Percentiles rank a stretch among this genome's conserved stretches.
phyloP scores from a whole-genome alignment of 2,113 vertebrate genomes.

The Labrus mixtus region DNA sequence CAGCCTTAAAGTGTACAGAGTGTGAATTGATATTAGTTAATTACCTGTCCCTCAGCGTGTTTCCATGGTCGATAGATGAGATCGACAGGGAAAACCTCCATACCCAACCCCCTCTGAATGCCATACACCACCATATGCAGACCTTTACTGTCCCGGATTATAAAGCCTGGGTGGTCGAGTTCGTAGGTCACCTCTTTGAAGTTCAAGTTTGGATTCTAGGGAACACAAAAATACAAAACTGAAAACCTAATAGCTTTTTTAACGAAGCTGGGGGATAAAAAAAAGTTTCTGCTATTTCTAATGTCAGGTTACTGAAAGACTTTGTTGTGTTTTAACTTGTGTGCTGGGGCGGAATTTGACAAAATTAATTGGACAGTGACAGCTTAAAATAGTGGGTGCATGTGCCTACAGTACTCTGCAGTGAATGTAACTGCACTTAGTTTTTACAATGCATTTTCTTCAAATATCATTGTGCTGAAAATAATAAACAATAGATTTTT shows the following conservation, averaged over 20 bases:
- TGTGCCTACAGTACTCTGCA: no score
- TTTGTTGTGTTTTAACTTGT: not conserved
- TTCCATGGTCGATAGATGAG: slow-evolving; percentile 99
- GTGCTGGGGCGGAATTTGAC: not conserved
- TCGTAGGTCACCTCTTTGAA: slow-evolving; percentile 99
- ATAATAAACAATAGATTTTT: not conserved
- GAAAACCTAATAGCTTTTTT: not conserved
- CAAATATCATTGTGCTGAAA: not conserved
- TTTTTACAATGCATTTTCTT: not conserved
- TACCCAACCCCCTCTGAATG: slow-evolving; percentile 94
- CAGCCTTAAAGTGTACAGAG: not conserved
- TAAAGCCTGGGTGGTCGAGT: slow-evolving; percentile 95
- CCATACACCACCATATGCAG: slow-evolving; percentile 97
- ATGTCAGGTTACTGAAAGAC: not conserved
- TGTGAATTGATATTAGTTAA: not conserved
- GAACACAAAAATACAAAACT: not conserved
- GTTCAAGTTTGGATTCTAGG: slow-evolving; percentile 94
- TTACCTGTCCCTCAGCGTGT: slow-evolving; percentile 97
- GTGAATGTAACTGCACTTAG: no score
- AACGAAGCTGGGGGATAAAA: no score
- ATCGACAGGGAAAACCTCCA: slow-evolving; percentile 97
- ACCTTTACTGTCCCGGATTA: slow-evolving; percentile 97
- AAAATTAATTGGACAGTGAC: not conserved
- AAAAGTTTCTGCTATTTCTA: no score
- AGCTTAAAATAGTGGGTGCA: not conserved